Base-by-base conservation (phyloP, 92 coral and sea anemone species). In the Scolanthus callimorphus region DNA sequence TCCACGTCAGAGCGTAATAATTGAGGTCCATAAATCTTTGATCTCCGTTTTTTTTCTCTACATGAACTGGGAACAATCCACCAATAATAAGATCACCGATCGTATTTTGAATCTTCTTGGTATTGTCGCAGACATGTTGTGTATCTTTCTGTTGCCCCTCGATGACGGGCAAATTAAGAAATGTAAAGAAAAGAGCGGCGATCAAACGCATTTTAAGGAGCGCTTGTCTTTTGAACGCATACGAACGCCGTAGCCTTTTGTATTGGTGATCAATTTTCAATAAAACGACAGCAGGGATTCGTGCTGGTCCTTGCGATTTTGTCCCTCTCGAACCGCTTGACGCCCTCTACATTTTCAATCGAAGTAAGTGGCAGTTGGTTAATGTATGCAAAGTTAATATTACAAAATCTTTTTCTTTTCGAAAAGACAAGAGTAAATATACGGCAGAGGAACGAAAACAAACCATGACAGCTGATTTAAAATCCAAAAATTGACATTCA, bases 61-160 rank as follows among this genome's bases (percentile, higher is more conserved):
- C 67, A 31, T 92, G 98, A 0, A 92, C 97, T 1, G 98, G 98
- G 39, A 92, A 80, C 50, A 92, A 43, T 0, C 98, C 98, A 15
- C 91, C 98, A 11, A 92, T 29, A 0, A 83, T 76, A 6, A 81
- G 52, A 55, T 92, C 85, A 1, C 78, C 96, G 25, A 22, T 43
- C 4, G 54, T 37, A 46, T 59, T 72, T 8, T 51, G 59, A 2
- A 78, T 57, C 31, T 53, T 64, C 26, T 69, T 63, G 6, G 82
- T 81, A n/a, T 72, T 65, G 29, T 50, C 60, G 31, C 98, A 92
- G 47, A 9, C 17, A 20, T 46, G 52, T 20, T 6, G 22, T 20
- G 52, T 46, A 46, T 46, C 52, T 6, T 9, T 46, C 11, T 19
- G 52, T 19, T 19, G 17, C 17, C 17, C 11, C 22, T 9, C 8